Percentiles rank a stretch among this genome's conserved stretches.
phyloP scores from a whole-genome alignment of 2,888 invertebrate genomes.

The Hydropsyche betteni region DNA sequence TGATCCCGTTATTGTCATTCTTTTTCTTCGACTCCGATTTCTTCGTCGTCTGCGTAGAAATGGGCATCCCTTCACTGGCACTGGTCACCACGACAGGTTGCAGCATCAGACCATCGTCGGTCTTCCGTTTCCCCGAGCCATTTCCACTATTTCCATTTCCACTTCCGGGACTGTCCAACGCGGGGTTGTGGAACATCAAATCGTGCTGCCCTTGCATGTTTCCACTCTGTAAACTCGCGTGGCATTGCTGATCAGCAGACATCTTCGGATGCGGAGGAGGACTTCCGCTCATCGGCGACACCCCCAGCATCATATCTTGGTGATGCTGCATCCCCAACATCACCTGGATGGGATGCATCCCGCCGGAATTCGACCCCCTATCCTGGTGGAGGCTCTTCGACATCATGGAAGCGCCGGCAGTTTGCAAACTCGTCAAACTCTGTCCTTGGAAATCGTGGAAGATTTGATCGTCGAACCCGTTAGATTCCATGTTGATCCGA shows the following conservation, averaged over 20 bases:
- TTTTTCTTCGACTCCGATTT: conserved; percentile 84
- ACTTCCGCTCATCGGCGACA: conserved; percentile 56
- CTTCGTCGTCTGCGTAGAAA: conserved; percentile 62
- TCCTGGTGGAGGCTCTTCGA: conserved; percentile 58
- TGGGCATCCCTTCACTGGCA: conserved; percentile 59
- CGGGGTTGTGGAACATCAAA: conserved; percentile 50
- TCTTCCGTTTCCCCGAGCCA: conserved; percentile 57
- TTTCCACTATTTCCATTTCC: conserved; percentile 18
- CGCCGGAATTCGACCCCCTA: conserved; percentile 56
- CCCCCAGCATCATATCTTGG: conserved; percentile 56
- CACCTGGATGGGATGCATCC: conserved; percentile 73
- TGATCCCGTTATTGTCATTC: conserved; percentile 84
- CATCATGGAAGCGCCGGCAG: conserved; percentile 56
- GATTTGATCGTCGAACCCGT: conserved; percentile 79
- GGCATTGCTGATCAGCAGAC: conserved; percentile 61
- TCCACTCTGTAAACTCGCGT: conserved; percentile 57
- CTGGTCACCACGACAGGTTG: conserved; percentile 59
- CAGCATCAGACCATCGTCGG: conserved; percentile 58
- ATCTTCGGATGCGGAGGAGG: conserved; percentile 61
- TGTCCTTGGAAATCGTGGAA: conserved; percentile 77
- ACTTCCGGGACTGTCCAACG: conserved; percentile 53
- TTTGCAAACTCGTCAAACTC: conserved; percentile 63
- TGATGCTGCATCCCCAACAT: conserved; percentile 70
- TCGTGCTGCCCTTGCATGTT: conserved; percentile 48
- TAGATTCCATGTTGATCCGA: conserved; percentile 75